These are phyloP conservation scores for Helicorthomorpha holstii DNA, from an alignment of 1,140 invertebrate species.

Conservation along the genomic window DNA sequence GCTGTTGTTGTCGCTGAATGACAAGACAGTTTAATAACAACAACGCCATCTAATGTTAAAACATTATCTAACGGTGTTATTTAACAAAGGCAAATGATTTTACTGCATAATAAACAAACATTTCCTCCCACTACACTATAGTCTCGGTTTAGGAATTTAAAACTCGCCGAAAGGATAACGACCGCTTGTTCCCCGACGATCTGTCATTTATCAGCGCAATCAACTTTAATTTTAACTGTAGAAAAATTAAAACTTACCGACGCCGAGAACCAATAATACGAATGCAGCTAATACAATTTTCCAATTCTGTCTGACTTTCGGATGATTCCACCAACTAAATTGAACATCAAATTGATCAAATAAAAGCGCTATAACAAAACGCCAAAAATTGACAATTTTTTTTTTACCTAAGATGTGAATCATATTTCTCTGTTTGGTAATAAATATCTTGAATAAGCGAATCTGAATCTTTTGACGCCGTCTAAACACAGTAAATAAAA, in stretches of 20 bases:
- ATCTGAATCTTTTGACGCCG: slow-evolving; percentile 55
- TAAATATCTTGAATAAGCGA: slow-evolving; percentile 45
- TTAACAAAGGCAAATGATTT: too few relatives aligned
- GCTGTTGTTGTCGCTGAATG: too few relatives aligned
- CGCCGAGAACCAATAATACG: slow-evolving; percentile 50
- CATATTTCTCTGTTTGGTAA: slow-evolving; percentile 20
- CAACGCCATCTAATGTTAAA: too few relatives aligned
- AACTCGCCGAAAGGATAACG: neutral
- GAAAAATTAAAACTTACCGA: too few relatives aligned
- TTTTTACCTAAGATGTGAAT: slow-evolving; percentile 14
- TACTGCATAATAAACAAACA: too few relatives aligned
- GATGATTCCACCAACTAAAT: slow-evolving; percentile 55
- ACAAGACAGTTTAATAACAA: too few relatives aligned
- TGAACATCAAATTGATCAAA: slow-evolving; percentile 11
- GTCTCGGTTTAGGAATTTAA: neutral
- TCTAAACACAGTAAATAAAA: slow-evolving; percentile 37
- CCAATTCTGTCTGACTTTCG: slow-evolving; percentile 68
- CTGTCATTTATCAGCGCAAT: too few relatives aligned
- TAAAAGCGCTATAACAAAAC: neutral
- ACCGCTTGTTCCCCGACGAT: too few relatives aligned
- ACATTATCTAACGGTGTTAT: too few relatives aligned
- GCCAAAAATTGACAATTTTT: neutral
- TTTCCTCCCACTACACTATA: too few relatives aligned
- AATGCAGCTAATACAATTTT: slow-evolving; percentile 61
- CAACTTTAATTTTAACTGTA: too few relatives aligned